Conservation (phyloP, 2,113 vertebrate genomes). For the Pollimyrus isidori region DNA sequence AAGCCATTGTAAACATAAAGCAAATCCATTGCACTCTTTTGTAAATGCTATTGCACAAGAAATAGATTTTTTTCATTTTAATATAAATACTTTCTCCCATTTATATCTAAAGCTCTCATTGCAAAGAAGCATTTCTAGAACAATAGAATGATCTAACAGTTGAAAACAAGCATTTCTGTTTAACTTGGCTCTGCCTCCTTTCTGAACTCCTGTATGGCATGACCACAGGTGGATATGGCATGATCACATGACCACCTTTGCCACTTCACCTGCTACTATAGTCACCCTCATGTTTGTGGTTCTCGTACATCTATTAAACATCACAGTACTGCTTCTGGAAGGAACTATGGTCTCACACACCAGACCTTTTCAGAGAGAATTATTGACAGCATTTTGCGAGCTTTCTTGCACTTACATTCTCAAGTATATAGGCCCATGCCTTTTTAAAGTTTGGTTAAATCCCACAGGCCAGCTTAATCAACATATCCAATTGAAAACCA, state of each 20-base stretch:
- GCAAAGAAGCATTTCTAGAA: neutral
- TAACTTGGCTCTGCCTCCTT: neutral
- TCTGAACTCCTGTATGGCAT: neutral
- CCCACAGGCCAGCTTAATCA: neutral
- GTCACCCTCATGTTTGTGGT: neutral
- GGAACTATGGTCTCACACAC: neutral
- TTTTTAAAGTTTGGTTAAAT: neutral
- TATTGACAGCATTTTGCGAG: neutral
- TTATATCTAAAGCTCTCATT: conserved; percentile 6
- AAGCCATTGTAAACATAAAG: conserved; percentile 9
- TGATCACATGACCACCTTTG: neutral
- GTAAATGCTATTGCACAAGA: conserved; percentile 19
- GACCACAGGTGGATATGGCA: no score
- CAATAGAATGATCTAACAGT: neutral
- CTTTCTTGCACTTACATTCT: neutral
- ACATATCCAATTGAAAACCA: neutral
- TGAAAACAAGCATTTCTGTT: neutral
- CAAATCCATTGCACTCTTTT: conserved; percentile 18
- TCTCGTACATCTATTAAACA: neutral
- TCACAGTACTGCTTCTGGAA: neutral
- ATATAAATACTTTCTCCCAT: conserved; percentile 11
- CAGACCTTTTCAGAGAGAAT: neutral
- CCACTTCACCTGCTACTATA: neutral
- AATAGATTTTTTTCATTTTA: conserved; percentile 3
- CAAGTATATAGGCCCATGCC: neutral